Evolutionary conservation across 2,797 vertebrate genomes (phyloP).

Genomic region (Crenuchus spilurus): DNA sequence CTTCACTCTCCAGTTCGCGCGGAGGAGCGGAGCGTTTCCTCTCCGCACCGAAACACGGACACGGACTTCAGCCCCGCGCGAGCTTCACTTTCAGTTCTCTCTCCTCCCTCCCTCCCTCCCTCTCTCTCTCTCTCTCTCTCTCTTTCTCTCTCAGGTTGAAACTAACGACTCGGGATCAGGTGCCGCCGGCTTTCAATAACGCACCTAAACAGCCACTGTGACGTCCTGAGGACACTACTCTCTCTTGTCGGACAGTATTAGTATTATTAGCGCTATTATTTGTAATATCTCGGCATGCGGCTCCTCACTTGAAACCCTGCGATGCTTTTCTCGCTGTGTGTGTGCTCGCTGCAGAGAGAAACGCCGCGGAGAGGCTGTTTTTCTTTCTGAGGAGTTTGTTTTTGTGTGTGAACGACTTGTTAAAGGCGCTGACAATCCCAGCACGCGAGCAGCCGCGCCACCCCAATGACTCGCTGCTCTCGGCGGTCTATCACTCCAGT

Average conservation of each 20-base stretch:
- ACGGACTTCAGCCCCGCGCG: conserved; percentile 58
- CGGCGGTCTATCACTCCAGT: no score
- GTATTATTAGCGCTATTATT: not conserved
- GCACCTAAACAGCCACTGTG: not conserved
- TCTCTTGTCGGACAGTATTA: not conserved
- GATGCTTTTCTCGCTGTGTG: not conserved
- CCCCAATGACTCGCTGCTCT: conserved; percentile 45
- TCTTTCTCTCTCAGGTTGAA: conserved; percentile 61
- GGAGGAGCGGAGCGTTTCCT: conserved; percentile 58
- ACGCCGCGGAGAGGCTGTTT: not conserved
- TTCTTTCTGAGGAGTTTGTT: conserved; percentile 45
- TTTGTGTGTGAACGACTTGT: not conserved
- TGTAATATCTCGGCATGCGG: conserved; percentile 34
- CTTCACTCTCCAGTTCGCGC: conserved; percentile 1
- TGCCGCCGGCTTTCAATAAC: conserved; percentile 50
- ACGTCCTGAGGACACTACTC: not conserved
- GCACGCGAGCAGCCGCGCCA: conserved; percentile 14
- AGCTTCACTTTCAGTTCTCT: conserved; percentile 25
- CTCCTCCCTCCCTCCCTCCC: not conserved
- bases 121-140: conserved; percentile 27
- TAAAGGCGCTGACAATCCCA: conserved; percentile 18
- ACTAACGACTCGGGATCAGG: conserved; percentile 63
- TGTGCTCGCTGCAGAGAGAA: not conserved
- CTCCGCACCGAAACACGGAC: conserved; percentile 53
- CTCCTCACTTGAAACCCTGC: no score